These are phyloP conservation scores for Zosterops pallidus DNA, from an alignment of 2,113 vertebrate genomes.

Conservation along the genomic window DNA sequence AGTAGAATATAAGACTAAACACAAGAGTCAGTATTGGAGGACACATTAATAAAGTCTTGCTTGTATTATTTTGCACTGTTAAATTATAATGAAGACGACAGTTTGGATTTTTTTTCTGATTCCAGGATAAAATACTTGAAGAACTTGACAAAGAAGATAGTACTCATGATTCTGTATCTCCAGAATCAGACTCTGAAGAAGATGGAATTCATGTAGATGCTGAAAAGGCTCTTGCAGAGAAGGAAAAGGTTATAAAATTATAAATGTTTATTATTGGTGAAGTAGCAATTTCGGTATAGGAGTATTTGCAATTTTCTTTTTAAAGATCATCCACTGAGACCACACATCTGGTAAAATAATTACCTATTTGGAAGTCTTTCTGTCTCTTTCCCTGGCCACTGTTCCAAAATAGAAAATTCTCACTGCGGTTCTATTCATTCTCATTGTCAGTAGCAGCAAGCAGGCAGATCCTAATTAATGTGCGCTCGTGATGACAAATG, in stretches of 20 bases:
- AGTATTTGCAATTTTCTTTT: neutral
- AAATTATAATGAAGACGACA: neutral
- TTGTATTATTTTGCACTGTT: neutral
- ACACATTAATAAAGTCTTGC: neutral
- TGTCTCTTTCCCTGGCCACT: neutral
- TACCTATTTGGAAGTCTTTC: neutral
- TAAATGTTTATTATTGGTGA: neutral
- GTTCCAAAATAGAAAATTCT: neutral
- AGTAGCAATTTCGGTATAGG: neutral
- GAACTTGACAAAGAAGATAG: constrained; percentile 89
- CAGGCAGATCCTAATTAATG: neutral
- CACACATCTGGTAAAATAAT: neutral
- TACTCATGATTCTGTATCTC: constrained; percentile 80
- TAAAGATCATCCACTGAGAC: neutral
- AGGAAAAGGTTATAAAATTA: constrained; percentile 83
- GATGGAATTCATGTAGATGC: constrained; percentile 77
- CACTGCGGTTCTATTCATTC: neutral
- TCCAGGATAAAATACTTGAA: constrained; percentile 89
- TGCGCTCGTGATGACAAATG: neutral
- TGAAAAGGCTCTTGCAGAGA: constrained; percentile 84
- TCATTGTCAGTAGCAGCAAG: neutral
- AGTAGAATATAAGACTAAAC: neutral
- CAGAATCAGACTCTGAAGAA: constrained; percentile 89
- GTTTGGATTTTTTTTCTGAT: neutral
- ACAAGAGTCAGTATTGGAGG: neutral